Percentiles rank a stretch among this genome's conserved stretches.
phyloP scores from a whole-genome alignment of 2,113 vertebrate species.

The Dipodomys ordii region DNA sequence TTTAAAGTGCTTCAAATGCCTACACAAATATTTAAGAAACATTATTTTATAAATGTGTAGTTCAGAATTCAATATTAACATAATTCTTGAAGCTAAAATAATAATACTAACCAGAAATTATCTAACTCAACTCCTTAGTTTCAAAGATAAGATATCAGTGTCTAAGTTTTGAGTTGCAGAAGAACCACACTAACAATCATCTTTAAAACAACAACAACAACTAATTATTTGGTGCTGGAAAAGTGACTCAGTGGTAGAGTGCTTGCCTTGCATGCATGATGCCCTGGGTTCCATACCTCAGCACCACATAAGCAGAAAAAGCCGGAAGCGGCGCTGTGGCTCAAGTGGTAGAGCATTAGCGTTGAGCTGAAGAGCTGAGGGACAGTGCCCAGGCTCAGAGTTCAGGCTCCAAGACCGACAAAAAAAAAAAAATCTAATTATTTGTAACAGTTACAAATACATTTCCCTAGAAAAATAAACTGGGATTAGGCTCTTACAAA shows the following conservation, averaged over 20 bases:
- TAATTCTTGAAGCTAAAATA: slow-evolving; percentile 11
- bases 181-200: slow-evolving; percentile 76
- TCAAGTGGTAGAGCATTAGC: too few species aligned
- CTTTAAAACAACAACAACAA: slow-evolving; percentile 24
- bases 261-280: too few species aligned
- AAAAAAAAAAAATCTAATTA: slow-evolving; percentile 58
- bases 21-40: slow-evolving; percentile 22
- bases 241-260: too few species aligned
- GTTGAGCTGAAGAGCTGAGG: too few species aligned
- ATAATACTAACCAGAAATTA: slow-evolving; percentile 59
- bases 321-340: too few species aligned
- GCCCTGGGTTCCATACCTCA: too few species aligned
- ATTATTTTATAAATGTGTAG: slow-evolving; percentile 22
- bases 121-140: slow-evolving; percentile 74
- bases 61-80: slow-evolving; percentile 55
- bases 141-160: slow-evolving; percentile 66
- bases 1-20: slow-evolving; percentile 31
- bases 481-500: slow-evolving; percentile 61
- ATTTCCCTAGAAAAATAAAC: slow-evolving; percentile 64
- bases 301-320: too few species aligned
- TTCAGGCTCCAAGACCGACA: too few species aligned
- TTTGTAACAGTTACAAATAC: slow-evolving; percentile 75
- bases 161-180: slow-evolving; percentile 67
- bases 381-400: too few species aligned
- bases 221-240: too few species aligned